Conservation (phyloP, 2,888 invertebrate species). For the Auanema freiburgensis region DNA sequence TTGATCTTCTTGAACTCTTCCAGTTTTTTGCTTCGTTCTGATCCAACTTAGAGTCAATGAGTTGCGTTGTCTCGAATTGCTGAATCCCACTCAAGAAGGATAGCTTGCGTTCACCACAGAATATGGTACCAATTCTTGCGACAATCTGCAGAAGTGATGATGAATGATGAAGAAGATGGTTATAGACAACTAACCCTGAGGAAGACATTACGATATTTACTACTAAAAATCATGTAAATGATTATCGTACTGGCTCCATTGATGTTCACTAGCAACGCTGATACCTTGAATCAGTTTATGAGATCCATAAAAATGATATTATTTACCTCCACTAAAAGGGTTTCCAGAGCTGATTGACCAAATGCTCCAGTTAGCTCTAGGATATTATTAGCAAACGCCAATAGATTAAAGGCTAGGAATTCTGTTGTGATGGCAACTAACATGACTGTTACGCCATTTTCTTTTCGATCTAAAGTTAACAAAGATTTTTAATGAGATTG, state of each 20-base stretch:
- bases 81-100: too few relatives aligned
- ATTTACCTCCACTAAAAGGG: slow-evolving; percentile 44
- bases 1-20: too few relatives aligned
- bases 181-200: slow-evolving; percentile 23
- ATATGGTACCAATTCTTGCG: too few relatives aligned
- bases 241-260: slow-evolving; percentile 55
- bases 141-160: too few relatives aligned
- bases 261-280: slow-evolving; percentile 50
- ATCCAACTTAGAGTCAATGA: slow-evolving; percentile 5
- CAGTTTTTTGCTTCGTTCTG: too few relatives aligned
- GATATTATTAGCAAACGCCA: slow-evolving; percentile 58
- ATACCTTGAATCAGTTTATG: slow-evolving; percentile 23
- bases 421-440: slow-evolving; percentile 57
- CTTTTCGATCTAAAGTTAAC: slow-evolving; percentile 41
- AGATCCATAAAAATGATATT: background rate
- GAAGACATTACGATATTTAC: slow-evolving; percentile 51
- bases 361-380: slow-evolving; percentile 44
- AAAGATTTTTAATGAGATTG: background rate
- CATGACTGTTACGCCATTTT: slow-evolving; percentile 56
- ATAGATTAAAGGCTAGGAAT: slow-evolving; percentile 55
- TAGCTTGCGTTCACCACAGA: too few relatives aligned
- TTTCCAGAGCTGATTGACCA: slow-evolving; percentile 31
- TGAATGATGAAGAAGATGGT: background rate
- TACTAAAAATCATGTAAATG: slow-evolving; percentile 53
- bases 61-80: slow-evolving; percentile 4